Percentiles rank a stretch among this genome's conserved stretches.
Evolutionary conservation across 2,797 vertebrate species (phyloP).

Genomic region (Oryzias sinensis): DNA sequence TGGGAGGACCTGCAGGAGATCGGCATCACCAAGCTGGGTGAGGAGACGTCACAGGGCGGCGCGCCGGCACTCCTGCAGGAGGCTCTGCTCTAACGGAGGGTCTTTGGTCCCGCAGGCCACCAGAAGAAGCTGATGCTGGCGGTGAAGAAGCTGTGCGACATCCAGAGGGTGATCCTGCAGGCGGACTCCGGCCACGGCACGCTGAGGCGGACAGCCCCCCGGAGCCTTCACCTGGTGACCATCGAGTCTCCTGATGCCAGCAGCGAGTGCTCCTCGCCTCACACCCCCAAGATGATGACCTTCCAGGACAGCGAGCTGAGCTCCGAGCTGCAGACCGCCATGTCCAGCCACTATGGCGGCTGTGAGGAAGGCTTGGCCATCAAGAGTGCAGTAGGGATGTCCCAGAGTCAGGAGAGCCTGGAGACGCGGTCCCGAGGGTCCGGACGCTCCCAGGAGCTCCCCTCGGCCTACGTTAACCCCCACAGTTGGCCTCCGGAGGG

Average conservation of each 20-base stretch:
- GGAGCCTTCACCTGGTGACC: slow-evolving; percentile 68
- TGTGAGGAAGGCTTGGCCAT: slow-evolving; percentile 78
- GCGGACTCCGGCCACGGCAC: slow-evolving; percentile 63
- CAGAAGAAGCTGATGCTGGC: slow-evolving; percentile 98
- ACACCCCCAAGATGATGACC: slow-evolving; percentile 79
- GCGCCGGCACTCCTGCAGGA: no score
- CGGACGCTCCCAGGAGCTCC: slow-evolving; percentile 87
- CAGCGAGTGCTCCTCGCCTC: slow-evolving; percentile 60
- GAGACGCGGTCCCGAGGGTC: slow-evolving; percentile 87
- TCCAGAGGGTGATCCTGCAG: slow-evolving; percentile 77
- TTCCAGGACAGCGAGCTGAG: slow-evolving; percentile 93
- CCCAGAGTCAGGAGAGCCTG: slow-evolving; percentile 86
- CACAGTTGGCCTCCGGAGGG: slow-evolving; percentile 81
- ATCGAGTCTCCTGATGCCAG: slow-evolving; percentile 63
- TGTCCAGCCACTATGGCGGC: slow-evolving; percentile 77
- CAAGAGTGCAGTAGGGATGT: slow-evolving; percentile 64
- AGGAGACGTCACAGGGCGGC: slow-evolving; percentile 12
- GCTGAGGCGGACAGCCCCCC: slow-evolving; percentile 61
- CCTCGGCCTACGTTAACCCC: slow-evolving; percentile 63
- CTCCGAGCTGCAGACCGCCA: slow-evolving; percentile 89
- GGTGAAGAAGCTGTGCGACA: slow-evolving; percentile 88
- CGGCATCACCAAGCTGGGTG: slow-evolving; percentile 93
- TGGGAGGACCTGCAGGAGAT: slow-evolving; percentile 99
- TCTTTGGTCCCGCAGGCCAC: slow-evolving; percentile 78
- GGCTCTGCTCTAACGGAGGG: neutral